Base-by-base conservation (phyloP, 2,888 invertebrate species). In the Tricholauxania praeusta region DNA sequence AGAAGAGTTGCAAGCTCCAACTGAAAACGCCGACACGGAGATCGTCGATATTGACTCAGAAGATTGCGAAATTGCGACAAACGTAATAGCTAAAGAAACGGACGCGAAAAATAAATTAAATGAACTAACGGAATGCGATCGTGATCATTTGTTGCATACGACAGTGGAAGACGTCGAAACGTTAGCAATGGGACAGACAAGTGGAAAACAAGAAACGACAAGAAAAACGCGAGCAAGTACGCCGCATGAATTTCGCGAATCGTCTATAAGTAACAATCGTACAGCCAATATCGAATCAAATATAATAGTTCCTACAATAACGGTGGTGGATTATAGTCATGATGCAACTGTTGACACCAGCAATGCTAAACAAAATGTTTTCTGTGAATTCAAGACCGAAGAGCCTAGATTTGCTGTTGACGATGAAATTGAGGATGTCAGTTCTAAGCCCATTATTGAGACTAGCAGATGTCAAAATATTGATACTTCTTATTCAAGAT, bases 301-400 rank as follows among this genome's bases (percentile, higher is more conserved):
- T 48, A 73, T 80, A 12, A 70, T 82, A 59, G 78, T 86, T 76
- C 87, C 87, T 60, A 83, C 78, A 72, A 87, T 87, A 66, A 84
- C 84, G 0, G 84, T 87, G 7, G 81, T 81, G 2, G 87, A 87
- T 71, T 87, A 83, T 76, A 86, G 84, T 69, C 49, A 55, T 22
- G 70, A 59, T 51, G 10, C 53, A 15, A 70, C 60, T 60, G 75
- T 52, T 76, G 76, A 74, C 68, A 77, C 72, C n/a, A 79, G 75
- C 72, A 75, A 78, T n/a, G 78, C 73, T 14, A 78, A 80, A 63
- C 75, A 79, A 47, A 84, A 86, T 15, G 77, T 84, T 17, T 87
- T 82, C 76, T 85, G 84, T 75, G 86, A 87, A 65, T 81, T 82
- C 6, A 84, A 84, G 73, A 75, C 64, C 7, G 39, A 39, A 8